These are phyloP conservation scores for Alsophila aescularia DNA, from an alignment of 2,888 invertebrate genomes.

Conservation along the genomic window DNA sequence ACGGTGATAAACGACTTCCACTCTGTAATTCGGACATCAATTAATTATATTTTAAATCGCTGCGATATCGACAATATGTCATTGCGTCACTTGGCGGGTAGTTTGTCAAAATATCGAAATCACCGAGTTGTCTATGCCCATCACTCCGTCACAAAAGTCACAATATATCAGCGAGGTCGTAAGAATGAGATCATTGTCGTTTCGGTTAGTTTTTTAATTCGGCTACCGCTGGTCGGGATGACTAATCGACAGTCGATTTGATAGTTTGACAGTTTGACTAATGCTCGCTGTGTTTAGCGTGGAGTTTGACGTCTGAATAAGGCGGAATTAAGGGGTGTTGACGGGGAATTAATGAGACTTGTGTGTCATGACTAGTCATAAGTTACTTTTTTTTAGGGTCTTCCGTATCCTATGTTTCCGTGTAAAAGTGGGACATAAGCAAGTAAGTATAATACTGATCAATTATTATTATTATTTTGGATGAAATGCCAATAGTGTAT, in stretches of 20 bases:
- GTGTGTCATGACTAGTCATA: conserved; percentile 29
- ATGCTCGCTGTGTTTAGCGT: conserved; percentile 66
- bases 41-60: conserved; percentile 71
- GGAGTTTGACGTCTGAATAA: conserved; percentile 64
- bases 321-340: conserved; percentile 61
- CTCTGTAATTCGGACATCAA: conserved; percentile 59
- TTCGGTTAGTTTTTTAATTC: conserved; percentile 40
- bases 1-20: conserved; percentile 60
- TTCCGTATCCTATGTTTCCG: too few species aligned
- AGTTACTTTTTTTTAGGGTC: conserved; percentile 25
- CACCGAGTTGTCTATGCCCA: conserved; percentile 21
- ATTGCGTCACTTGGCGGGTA: conserved; percentile 57
- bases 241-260: conserved; percentile 73
- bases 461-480: too few species aligned
- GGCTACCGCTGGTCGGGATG: conserved; percentile 71
- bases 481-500: too few species aligned
- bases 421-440: too few species aligned
- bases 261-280: conserved; percentile 79
- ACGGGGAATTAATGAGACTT: conserved; percentile 48
- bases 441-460: too few species aligned
- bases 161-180: conserved; percentile 59
- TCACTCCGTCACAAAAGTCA: conserved; percentile 42
- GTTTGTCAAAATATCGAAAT: conserved; percentile 64
- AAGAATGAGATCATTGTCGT: conserved; percentile 27
- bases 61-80: conserved; percentile 61